Base-by-base conservation (phyloP, 2,113 vertebrate species). In the Amphilophus citrinellus region DNA sequence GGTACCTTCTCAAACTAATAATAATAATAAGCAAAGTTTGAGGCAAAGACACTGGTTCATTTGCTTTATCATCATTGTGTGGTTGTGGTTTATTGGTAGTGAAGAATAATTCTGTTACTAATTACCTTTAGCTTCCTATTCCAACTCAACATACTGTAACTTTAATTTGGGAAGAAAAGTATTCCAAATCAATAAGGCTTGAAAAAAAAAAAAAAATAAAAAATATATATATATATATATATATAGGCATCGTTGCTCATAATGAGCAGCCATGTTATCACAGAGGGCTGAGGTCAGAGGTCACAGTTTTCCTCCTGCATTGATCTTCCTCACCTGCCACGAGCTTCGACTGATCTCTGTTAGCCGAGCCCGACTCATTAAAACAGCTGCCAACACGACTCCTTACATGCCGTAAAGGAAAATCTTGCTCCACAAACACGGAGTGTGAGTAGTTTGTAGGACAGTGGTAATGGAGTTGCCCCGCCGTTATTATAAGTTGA, bases 261-360 rank as follows among this genome's bases (percentile, higher is more conserved):
- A 56, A 32, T 53, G 47, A 73, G 27, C 47, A 73, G 47, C 47
- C 17, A 20, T 73, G 44, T 73, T 77, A 77, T 39, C 13, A 77
- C 35, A 60, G 62, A 80, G 53, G 39, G 30, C 50, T 13, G 32
- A 78, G 47, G 76, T 85, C 13, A 90, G n/a, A 63, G 80, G 44
- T 71, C 78, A 57, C 13, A 14, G 60, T 22, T 39, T 80, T 80
- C 32, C 18, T 73, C 57, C 58, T 56, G 30, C 66, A 65, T 61
- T 15, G 20, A 82, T 44, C 61, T 32, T 20, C 24, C 39, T 50
- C 66, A 32, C 5, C 57, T n/a, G 5, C 13, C 66, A 32, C 66
- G 4, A 47, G 42, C 61, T 58, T 53, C 18, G 13, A 6, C 35
- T 24, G 14, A 24, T 17, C n/a, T n/a, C 22, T 61, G 24, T 20